Conservation (phyloP, 2,888 invertebrate genomes). For the Apantesis nais region DNA sequence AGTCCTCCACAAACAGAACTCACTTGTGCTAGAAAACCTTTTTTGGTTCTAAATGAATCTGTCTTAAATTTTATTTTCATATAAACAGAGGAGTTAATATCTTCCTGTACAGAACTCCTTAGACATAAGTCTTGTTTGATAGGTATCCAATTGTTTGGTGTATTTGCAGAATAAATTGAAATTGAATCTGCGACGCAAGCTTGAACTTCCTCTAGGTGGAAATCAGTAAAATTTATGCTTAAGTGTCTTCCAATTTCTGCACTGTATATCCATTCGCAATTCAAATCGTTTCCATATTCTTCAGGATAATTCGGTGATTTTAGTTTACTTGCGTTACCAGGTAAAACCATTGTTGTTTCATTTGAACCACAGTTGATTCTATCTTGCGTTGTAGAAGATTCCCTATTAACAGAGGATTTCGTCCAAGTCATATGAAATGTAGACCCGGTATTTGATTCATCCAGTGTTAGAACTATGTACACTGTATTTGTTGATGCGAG, state of each 20-base stretch:
- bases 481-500: slow-evolving; percentile 87
- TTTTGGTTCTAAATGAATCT: slow-evolving; percentile 85
- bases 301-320: slow-evolving; percentile 92
- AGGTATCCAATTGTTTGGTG: slow-evolving; percentile 82
- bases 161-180: slow-evolving; percentile 84
- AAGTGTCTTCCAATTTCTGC: slow-evolving; percentile 87
- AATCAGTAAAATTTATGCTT: slow-evolving; percentile 79
- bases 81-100: slow-evolving; percentile 75
- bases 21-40: slow-evolving; percentile 89
- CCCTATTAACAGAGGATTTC: slow-evolving; percentile 43
- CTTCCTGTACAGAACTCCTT: slow-evolving; percentile 60
- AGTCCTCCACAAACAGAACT: slow-evolving; percentile 89
- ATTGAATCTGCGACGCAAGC: slow-evolving; percentile 88
- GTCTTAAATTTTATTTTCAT: slow-evolving; percentile 89
- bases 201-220: slow-evolving; percentile 86
- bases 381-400: slow-evolving; percentile 22
- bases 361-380: slow-evolving; percentile 71
- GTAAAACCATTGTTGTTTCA: slow-evolving; percentile 54
- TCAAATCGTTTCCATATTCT: slow-evolving; percentile 86
- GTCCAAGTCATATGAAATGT: slow-evolving; percentile 69
- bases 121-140: slow-evolving; percentile 84
- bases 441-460: slow-evolving; percentile 75
- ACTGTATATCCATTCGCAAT: slow-evolving; percentile 91
- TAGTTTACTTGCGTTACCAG: slow-evolving; percentile 64
- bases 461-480: slow-evolving; percentile 83